phyloP scores from a whole-genome alignment of 2,888 invertebrate genomes.

The Argyra leucocephala region DNA sequence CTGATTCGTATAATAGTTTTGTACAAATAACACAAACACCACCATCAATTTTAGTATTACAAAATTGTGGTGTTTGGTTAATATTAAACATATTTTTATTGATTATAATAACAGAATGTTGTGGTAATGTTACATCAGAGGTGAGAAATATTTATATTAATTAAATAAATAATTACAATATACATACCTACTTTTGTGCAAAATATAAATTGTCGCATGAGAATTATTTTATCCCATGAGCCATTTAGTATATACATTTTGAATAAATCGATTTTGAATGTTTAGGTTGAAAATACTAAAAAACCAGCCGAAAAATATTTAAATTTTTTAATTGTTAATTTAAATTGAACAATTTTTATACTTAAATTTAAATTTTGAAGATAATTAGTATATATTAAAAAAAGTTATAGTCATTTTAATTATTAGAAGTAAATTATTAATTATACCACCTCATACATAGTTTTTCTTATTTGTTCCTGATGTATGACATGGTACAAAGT shows the following conservation, averaged over 20 bases:
- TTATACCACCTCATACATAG: too few species aligned
- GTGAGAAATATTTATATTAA: conserved; percentile 24
- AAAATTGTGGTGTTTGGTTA: conserved; percentile 33
- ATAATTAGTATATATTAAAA: too few species aligned
- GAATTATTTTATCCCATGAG: not conserved
- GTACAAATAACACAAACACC: conserved; percentile 33
- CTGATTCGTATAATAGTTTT: conserved; percentile 38
- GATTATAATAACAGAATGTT: conserved; percentile 31
- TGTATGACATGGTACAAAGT: too few species aligned
- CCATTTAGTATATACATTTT: not conserved
- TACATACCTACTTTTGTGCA: not conserved
- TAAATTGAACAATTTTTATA: too few species aligned
- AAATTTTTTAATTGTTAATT: not conserved
- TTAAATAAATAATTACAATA: too few species aligned
- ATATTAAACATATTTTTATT: conserved; percentile 31
- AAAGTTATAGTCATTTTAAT: too few species aligned
- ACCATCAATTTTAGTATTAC: conserved; percentile 30
- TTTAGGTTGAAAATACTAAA: too few species aligned
- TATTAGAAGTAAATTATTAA: too few species aligned
- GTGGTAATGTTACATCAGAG: conserved; percentile 35
- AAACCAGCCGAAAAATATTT: too few species aligned
- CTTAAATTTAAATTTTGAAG: too few species aligned
- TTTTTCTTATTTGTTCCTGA: too few species aligned
- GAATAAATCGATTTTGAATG: too few species aligned
- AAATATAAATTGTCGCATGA: not conserved